Base-by-base conservation (phyloP, 1,140 invertebrate genomes). In the Saccostrea glomerata region DNA sequence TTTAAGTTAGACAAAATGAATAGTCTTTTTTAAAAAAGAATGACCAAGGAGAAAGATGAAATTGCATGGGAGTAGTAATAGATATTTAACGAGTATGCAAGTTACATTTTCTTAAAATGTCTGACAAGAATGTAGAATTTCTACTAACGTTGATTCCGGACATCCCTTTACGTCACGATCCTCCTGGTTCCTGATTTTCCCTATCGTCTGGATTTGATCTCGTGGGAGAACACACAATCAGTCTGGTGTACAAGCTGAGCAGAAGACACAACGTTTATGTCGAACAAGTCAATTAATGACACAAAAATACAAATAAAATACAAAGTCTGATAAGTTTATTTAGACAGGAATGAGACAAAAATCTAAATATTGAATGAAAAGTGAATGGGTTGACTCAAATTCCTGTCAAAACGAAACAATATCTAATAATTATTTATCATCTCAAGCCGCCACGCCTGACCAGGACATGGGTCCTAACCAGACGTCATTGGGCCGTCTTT, bases 301-400 rank as follows among this genome's bases (percentile, higher is more conserved):
- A 77, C 25, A 77, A 15, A 36, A 17, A 15, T 77, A 77, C 23
- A 77, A 25, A 30, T 36, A 36, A 77, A 77, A 77, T 36, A 13
- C 25, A 36, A 15, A 77, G 23, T 6, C 12, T 36, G 70, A 63
- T 0, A 30, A 15, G 70, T 77, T 36, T 30, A 77, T 15, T 77
- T 36, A 12, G 70, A 36, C 70, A 30, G 30, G 4, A 30, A 77
- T 77, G 23, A 12, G 25, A 25, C 70, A 77, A 77, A 77, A 77
- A 77, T 77, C 70, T 77, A 77, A 77, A 77, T 77, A 77, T 77
- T 77, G 70, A 77, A 77, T 77, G 70, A 13, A 66, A 77, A 77
- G 70, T 77, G 70, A 77, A 77, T 77, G 70, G 23, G 11, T 66
- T 77, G 70, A 77, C 70, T 77, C 70, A 77, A 36, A 36, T 36